Evolutionary conservation across 2,888 invertebrate genomes (phyloP).

Genomic region (Drosophila macrothrix): DNA sequence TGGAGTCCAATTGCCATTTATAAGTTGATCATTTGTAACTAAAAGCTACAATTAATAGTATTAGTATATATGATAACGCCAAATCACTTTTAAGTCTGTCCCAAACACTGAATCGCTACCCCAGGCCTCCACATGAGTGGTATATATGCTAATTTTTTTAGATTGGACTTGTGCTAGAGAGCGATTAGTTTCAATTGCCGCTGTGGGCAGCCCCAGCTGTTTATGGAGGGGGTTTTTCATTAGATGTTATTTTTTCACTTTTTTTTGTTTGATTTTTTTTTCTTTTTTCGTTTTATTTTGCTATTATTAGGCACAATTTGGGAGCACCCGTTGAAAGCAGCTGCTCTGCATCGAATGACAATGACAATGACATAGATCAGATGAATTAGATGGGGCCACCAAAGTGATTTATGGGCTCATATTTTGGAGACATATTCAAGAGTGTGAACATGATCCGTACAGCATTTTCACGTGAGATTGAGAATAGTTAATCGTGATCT

Average conservation of each 20-base stretch:
- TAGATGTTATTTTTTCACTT: slow-evolving; percentile 29
- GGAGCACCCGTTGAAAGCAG: slow-evolving; percentile 20
- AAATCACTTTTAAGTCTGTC: background rate
- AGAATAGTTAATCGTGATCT: background rate
- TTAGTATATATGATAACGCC: background rate
- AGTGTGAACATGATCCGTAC: background rate
- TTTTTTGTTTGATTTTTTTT: slow-evolving; percentile 13
- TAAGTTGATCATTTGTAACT: background rate
- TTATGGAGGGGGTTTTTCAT: slow-evolving; percentile 52
- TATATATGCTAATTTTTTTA: background rate
- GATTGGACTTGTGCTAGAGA: slow-evolving; percentile 23
- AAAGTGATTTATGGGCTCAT: slow-evolving; percentile 19
- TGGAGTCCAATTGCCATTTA: slow-evolving; percentile 2
- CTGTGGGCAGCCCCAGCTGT: slow-evolving; percentile 32
- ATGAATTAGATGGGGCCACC: slow-evolving; percentile 5
- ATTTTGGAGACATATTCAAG: background rate
- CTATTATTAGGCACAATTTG: slow-evolving; percentile 73
- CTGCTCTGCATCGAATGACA: slow-evolving; percentile 23
- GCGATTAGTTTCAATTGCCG: slow-evolving; percentile 73
- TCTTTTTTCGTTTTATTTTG: slow-evolving; percentile 8
- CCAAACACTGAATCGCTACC: slow-evolving; percentile 5
- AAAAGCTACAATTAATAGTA: background rate
- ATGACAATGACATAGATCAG: slow-evolving; percentile 26
- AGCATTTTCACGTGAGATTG: background rate
- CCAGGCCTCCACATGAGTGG: background rate